phyloP scores from a whole-genome alignment of 2,797 vertebrate genomes.

The Eleutherodactylus coqui region DNA sequence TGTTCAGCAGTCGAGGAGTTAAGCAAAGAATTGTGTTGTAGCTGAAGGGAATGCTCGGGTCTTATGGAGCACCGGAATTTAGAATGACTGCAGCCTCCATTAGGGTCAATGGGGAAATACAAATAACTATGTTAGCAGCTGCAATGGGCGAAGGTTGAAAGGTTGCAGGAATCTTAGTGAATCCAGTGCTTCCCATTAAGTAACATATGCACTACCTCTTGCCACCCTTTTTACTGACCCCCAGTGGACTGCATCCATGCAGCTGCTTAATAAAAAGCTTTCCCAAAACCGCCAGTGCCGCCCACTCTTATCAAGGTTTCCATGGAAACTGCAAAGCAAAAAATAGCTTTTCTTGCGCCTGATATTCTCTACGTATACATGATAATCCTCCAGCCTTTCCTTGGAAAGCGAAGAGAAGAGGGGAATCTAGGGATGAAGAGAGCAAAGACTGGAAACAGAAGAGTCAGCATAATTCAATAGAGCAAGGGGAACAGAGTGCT shows the following conservation, averaged over 20 bases:
- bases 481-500: neutral
- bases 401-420: slow-evolving; percentile 58
- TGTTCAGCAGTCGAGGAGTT: slow-evolving; percentile 30
- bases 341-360: slow-evolving; percentile 63
- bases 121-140: slow-evolving; percentile 37
- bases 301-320: slow-evolving; percentile 61
- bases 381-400: slow-evolving; percentile 60
- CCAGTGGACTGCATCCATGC: slow-evolving; percentile 50
- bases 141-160: slow-evolving; percentile 10
- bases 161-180: slow-evolving; percentile 28
- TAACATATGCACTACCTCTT: neutral
- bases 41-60: slow-evolving; percentile 38
- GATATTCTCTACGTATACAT: slow-evolving; percentile 57
- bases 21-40: slow-evolving; percentile 6
- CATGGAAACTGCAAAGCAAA: slow-evolving; percentile 63
- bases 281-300: slow-evolving; percentile 52
- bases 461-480: slow-evolving; percentile 25
- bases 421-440: neutral
- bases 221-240: slow-evolving; percentile 40
- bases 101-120: slow-evolving; percentile 50
- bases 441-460: neutral
- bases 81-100: neutral
- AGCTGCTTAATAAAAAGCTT: slow-evolving; percentile 57
- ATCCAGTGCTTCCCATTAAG: slow-evolving; percentile 4
- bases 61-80: slow-evolving; percentile 34